Evolutionary conservation across 2,888 invertebrate genomes (phyloP).

Genomic region (Phytoseiulus persimilis): DNA sequence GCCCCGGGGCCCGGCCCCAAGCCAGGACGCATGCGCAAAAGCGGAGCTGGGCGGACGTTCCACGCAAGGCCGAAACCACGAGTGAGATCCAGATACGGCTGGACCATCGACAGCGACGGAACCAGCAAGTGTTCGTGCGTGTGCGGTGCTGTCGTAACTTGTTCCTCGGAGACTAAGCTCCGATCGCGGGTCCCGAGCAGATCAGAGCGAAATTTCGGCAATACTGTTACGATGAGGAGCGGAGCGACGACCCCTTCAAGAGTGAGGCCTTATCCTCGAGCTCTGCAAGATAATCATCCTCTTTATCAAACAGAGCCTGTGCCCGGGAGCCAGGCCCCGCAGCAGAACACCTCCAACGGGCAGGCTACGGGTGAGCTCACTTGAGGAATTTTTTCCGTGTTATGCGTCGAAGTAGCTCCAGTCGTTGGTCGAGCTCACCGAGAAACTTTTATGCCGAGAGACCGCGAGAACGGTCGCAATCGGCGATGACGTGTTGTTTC

Average conservation of each 20-base stretch:
- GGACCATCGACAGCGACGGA: not conserved
- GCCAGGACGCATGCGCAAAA: not conserved
- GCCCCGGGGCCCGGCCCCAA: not conserved
- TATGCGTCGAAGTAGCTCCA: not conserved
- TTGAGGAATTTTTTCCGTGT: not conserved
- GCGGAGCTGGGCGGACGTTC: not conserved
- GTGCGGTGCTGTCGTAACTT: not conserved
- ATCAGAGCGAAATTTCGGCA: not conserved
- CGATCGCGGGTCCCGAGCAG: not conserved
- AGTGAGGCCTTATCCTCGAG: not conserved
- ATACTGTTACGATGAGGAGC: not conserved
- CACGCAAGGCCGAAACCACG: not conserved
- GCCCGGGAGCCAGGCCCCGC: not conserved
- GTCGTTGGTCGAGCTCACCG: not conserved
- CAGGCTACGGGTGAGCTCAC: conserved; percentile 5
- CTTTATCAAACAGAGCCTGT: not conserved
- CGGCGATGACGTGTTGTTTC: too few species aligned
- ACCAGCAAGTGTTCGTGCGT: not conserved
- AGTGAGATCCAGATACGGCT: not conserved
- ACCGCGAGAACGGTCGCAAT: too few species aligned
- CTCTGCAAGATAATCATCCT: not conserved
- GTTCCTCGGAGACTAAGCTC: not conserved
- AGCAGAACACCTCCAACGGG: not conserved
- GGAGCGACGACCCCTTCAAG: not conserved
- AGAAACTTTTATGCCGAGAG: not conserved